Conservation (phyloP, 2,797 vertebrate genomes). For the Valencia hispanica region DNA sequence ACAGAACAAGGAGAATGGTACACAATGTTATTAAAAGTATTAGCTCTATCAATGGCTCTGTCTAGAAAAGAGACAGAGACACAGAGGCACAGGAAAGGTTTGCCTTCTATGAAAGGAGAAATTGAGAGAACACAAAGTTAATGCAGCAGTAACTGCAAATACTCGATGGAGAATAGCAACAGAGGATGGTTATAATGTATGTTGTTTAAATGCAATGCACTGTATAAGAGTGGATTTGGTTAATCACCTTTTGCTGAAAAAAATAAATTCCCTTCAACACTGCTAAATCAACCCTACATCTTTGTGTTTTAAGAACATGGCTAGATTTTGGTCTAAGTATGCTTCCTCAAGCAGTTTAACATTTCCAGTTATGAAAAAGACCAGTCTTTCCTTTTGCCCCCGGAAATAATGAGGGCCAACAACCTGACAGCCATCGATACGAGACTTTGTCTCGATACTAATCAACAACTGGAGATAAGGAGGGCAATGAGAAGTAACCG, state of each 20-base stretch:
- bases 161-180: not conserved
- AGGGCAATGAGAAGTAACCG: slow-evolving; percentile 71
- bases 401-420: slow-evolving; percentile 63
- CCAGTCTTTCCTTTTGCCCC: slow-evolving; percentile 14
- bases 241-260: not conserved
- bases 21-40: not conserved
- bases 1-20: not conserved
- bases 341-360: not conserved
- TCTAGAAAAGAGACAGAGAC: not conserved
- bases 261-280: not conserved
- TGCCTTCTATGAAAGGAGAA: not conserved
- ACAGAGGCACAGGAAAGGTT: not conserved
- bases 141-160: not conserved
- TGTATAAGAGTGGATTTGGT: not conserved
- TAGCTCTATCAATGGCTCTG: not conserved
- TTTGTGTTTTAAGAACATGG: not conserved
- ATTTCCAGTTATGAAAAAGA: slow-evolving; percentile 6
- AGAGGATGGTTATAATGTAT: not conserved
- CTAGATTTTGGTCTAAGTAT: not conserved
- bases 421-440: slow-evolving; percentile 56
- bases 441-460: slow-evolving; percentile 70
- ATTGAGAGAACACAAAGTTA: not conserved
- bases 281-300: not conserved
- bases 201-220: not conserved
- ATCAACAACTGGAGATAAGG: slow-evolving; percentile 72